Base-by-base conservation (phyloP, 1,140 invertebrate genomes). In the Phymastichus coffea region DNA sequence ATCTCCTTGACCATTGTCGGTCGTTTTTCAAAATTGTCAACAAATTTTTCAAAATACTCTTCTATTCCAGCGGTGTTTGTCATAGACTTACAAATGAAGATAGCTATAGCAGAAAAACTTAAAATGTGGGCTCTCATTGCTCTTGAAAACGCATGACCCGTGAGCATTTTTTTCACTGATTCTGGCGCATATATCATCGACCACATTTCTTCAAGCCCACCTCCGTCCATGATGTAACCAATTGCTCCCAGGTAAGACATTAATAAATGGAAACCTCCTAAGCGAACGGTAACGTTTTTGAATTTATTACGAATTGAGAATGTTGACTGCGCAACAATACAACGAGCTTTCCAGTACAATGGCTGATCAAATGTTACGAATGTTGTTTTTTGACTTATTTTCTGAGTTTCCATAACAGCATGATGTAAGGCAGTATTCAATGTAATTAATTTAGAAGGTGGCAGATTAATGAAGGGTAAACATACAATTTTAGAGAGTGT, bases 161-260 rank as follows among this genome's bases (percentile, higher is more conserved):
- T 67, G 4, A 80, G 37, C 61, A 77, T 79, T 69, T 80, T 74
- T 25, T 74, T 68, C 47, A 74, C 65, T 51, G 70, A 73, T 19
- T 68, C 70, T 19, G 47, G 1, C 6, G 77, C 71, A 71, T 73
- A 78, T 53, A 74, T 28, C 62, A 38, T 61, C 19, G 57, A 60
- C 1, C 73, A 67, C 38, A 73, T 28, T 67, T 76, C 70, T 65
- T 77, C 67, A 14, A 77, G 63, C 15, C 70, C 75, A 64, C 70
- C 74, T 61, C 72, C 74, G 61, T 72, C 61, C 73, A 79, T 79
- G 60, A 77, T 71, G 64, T 71, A 63, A 48, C 76, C 77, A 55
- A 80, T 74, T 53, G 70, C 54, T 61, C 69, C 72, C 51, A 78
- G n/a, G 66, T 69, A 78, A 4, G 70, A 78, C 72, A 77, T 75